Conservation (phyloP, 2,888 invertebrate genomes). For the Stenodema calcarata region DNA sequence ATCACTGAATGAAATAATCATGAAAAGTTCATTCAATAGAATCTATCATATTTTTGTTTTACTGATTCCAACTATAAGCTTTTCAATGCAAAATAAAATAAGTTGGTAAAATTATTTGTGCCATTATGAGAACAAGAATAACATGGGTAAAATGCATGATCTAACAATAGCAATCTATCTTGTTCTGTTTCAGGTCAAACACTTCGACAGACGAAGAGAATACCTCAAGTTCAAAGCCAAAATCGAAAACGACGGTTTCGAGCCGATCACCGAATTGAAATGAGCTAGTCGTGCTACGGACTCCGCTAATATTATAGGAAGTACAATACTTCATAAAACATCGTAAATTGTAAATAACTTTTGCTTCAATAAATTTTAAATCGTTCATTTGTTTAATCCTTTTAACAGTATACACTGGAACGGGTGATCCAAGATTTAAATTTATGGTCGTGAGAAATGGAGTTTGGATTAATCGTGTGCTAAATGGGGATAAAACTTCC, state of each 20-base stretch:
- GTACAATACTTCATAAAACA: not conserved
- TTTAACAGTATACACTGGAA: not conserved
- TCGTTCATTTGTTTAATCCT: not conserved
- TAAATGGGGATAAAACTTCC: too few relatives aligned
- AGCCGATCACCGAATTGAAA: constrained; percentile 69
- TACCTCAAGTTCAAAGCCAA: constrained; percentile 87
- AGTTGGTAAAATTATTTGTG: too few relatives aligned
- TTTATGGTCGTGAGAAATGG: too few relatives aligned
- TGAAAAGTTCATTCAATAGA: too few relatives aligned
- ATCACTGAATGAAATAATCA: too few relatives aligned
- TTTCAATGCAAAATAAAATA: too few relatives aligned
- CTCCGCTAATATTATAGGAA: not conserved
- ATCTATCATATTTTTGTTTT: too few relatives aligned
- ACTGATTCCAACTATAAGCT: too few relatives aligned
- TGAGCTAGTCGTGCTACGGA: not conserved
- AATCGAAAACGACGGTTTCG: constrained; percentile 84
- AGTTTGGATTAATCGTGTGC: too few relatives aligned
- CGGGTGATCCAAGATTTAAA: too few relatives aligned
- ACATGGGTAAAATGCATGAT: too few relatives aligned
- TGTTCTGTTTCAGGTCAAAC: constrained; percentile 70
- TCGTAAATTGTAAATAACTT: not conserved
- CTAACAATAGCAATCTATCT: not conserved
- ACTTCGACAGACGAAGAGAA: constrained; percentile 89
- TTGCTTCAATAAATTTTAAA: not conserved
- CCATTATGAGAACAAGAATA: too few relatives aligned